Percentiles rank a stretch among this genome's conserved stretches.
Evolutionary conservation across 1,140 invertebrate genomes (phyloP).

Genomic region (Drosophila sulfurigaster): DNA sequence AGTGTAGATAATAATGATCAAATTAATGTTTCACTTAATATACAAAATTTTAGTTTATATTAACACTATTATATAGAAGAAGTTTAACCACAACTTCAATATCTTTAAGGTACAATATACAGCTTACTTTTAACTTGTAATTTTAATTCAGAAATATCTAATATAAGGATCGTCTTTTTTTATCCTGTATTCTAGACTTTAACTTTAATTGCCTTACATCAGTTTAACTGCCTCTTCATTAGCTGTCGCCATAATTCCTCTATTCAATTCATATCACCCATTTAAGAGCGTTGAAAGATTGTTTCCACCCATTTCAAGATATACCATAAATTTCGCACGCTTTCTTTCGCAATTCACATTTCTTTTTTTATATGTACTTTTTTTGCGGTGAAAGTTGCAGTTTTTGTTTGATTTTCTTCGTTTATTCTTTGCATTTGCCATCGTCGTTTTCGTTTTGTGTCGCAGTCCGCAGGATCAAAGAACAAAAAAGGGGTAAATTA

Average conservation of each 20-base stretch:
- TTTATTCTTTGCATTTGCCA: constrained; percentile 38
- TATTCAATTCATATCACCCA: constrained; percentile 13
- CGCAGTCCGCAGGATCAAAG: background rate
- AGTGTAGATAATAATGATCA: too few species aligned
- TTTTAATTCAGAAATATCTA: too few species aligned
- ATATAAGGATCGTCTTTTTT: too few species aligned
- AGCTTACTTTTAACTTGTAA: too few species aligned
- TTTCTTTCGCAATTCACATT: constrained; percentile 16
- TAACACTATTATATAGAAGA: too few species aligned
- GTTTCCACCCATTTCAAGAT: constrained; percentile 24
- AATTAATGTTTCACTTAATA: too few species aligned
- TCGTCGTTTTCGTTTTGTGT: background rate
- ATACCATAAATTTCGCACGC: constrained; percentile 63
- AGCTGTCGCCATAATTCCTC: background rate
- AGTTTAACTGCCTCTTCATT: constrained; percentile 2
- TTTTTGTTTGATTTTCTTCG: constrained; percentile 50
- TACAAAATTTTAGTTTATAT: too few species aligned
- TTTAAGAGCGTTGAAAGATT: constrained; percentile 52
- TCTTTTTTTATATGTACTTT: background rate
- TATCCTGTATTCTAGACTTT: too few species aligned
- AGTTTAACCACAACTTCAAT: too few species aligned
- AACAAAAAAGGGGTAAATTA: constrained; percentile 58
- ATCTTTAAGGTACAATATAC: too few species aligned
- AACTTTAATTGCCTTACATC: background rate
- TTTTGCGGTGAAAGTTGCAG: constrained; percentile 71